Evolutionary conservation across 2,888 invertebrate genomes (phyloP).

Genomic region (Leptura quadrifasciata): DNA sequence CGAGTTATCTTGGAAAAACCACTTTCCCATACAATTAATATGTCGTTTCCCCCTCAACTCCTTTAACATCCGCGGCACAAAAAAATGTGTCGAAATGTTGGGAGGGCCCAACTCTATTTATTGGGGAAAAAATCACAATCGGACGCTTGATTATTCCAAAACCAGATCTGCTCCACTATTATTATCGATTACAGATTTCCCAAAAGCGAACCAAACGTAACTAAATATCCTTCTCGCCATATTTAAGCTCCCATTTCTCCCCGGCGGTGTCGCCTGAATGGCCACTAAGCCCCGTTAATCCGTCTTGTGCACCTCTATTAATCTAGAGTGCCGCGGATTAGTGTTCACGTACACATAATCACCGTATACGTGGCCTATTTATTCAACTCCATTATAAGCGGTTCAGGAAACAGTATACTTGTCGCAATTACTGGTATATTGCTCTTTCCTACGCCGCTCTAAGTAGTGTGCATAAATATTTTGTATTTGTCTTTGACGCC

Average conservation of each 20-base stretch:
- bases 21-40: no score
- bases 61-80: no score
- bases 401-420: slow-evolving; percentile 39
- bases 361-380: slow-evolving; percentile 32
- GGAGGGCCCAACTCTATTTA: no score
- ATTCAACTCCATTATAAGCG: slow-evolving; percentile 43
- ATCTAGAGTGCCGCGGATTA: slow-evolving; percentile 55
- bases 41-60: no score
- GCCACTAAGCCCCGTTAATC: slow-evolving; percentile 55
- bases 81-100: no score
- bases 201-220: slow-evolving; percentile 13
- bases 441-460: background rate
- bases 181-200: slow-evolving; percentile 23
- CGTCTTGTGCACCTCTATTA: slow-evolving; percentile 54
- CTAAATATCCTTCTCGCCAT: slow-evolving; percentile 33
- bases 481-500: background rate
- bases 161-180: no score
- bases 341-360: slow-evolving; percentile 36
- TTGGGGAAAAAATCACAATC: no score
- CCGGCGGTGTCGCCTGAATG: slow-evolving; percentile 35
- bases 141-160: no score
- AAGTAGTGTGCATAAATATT: background rate
- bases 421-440: slow-evolving; percentile 48
- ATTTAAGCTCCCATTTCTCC: slow-evolving; percentile 24
- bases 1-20: no score